A percentile compares a stretch with the other conserved stretches of the same genome.
phyloP scores from a whole-genome alignment of 2,797 vertebrate species.

The Lepidocolaptes lacrymiger region DNA sequence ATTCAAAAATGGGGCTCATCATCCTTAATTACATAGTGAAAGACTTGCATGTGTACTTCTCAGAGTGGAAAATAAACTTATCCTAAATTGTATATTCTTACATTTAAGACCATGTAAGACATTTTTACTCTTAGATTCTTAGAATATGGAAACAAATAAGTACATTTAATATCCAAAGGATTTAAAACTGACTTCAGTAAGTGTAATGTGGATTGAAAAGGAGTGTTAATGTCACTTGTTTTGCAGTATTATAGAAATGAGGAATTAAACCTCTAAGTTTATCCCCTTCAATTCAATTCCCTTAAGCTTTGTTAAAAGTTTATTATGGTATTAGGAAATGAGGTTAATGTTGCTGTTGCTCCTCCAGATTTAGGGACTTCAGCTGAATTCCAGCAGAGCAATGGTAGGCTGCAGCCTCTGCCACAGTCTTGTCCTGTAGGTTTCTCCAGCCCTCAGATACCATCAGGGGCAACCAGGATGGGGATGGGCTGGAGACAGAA shows the following conservation, averaged over 20 bases:
- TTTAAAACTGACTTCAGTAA: slow-evolving; percentile 8
- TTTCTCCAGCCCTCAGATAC: background rate
- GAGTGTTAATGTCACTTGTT: slow-evolving; percentile 57
- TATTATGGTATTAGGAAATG: slow-evolving; percentile 53
- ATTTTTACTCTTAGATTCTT: background rate
- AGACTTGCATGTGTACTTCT: background rate
- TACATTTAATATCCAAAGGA: slow-evolving; percentile 48
- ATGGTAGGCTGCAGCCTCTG: slow-evolving; percentile 38
- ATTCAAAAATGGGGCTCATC: background rate
- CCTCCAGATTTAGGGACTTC: slow-evolving; percentile 61
- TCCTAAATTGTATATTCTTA: background rate
- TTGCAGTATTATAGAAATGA: slow-evolving; percentile 35
- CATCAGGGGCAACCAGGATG: background rate
- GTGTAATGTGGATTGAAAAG: background rate
- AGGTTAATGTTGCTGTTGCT: slow-evolving; percentile 58
- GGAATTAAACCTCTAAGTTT: slow-evolving; percentile 66
- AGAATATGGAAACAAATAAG: slow-evolving; percentile 35
- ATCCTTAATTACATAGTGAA: slow-evolving; percentile 41
- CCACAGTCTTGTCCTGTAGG: background rate
- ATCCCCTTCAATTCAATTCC: slow-evolving; percentile 58
- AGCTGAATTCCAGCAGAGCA: slow-evolving; percentile 51
- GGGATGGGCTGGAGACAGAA: background rate
- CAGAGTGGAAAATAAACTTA: background rate
- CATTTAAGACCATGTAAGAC: background rate
- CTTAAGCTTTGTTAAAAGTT: slow-evolving; percentile 69